phyloP scores from a whole-genome alignment of 2,113 vertebrate species.

The Cairina moschata region DNA sequence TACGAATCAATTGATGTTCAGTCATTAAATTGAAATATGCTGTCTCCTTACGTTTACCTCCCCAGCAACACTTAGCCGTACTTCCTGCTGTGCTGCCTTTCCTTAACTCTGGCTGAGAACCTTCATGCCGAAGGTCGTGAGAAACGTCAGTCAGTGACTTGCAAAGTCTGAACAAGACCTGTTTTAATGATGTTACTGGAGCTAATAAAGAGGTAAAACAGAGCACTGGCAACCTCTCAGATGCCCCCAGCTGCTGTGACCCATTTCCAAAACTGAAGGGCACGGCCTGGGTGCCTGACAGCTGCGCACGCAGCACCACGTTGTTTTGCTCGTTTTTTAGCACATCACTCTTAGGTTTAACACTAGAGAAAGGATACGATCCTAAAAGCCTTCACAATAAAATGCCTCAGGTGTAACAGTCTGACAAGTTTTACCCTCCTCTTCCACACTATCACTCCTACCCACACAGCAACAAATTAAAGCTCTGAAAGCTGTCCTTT shows the following conservation, averaged over 20 bases:
- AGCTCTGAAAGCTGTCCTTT: not conserved
- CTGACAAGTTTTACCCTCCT: not conserved
- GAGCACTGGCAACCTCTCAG: not conserved
- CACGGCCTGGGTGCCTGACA: not conserved
- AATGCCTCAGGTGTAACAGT: not conserved
- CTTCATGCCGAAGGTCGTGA: not conserved
- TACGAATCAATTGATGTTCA: accelerated
- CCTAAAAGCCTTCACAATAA: not conserved
- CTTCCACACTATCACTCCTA: accelerated
- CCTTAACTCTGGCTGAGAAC: not conserved
- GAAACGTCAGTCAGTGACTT: not conserved
- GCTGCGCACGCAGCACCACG: accelerated
- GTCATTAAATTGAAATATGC: not conserved
- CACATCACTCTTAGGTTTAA: not conserved
- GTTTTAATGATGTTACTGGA: accelerated
- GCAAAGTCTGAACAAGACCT: no score
- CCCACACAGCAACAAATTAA: not conserved
- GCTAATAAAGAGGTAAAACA: not conserved
- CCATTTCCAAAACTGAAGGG: not conserved
- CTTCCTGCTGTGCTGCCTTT: not conserved
- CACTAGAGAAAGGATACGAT: not conserved
- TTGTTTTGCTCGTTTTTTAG: not conserved
- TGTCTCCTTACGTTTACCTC: not conserved
- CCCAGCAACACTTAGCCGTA: not conserved
- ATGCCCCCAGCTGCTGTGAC: not conserved